Evolutionary conservation across 92 coral and sea anemone genomes (phyloP).

Genomic region (Ricordea florida): DNA sequence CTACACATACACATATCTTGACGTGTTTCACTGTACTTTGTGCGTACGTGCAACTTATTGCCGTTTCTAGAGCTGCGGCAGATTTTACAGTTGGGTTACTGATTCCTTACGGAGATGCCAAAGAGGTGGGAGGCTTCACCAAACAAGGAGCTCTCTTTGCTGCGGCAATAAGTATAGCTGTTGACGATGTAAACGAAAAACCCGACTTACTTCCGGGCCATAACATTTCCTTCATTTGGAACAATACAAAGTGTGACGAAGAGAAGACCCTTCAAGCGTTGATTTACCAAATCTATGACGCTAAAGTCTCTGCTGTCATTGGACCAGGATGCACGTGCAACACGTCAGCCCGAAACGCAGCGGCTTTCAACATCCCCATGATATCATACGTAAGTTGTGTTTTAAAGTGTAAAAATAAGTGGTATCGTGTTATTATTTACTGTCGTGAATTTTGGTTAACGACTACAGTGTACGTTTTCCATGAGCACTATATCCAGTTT

Average conservation of each 20-base stretch:
- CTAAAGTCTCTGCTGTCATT: constrained; percentile 50
- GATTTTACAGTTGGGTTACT: constrained; percentile 17
- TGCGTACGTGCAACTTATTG: too few relatives aligned
- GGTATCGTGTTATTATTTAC: too few relatives aligned
- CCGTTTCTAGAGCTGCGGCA: too few relatives aligned
- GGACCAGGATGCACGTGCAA: constrained; percentile 63
- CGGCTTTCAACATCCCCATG: constrained; percentile 57
- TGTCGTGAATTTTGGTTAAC: too few relatives aligned
- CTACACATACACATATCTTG: too few relatives aligned
- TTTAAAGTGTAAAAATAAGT: too few relatives aligned
- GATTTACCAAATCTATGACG: constrained; percentile 49
- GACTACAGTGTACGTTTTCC: too few relatives aligned
- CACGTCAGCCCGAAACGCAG: constrained; percentile 61
- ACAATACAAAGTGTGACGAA: constrained; percentile 37
- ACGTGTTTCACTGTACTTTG: too few relatives aligned
- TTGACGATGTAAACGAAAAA: constrained; percentile 64
- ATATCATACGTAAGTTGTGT: constrained; percentile 72
- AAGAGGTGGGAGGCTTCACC: background rate
- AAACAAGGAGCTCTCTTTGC: constrained; percentile 34
- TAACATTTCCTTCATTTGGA: constrained; percentile 74
- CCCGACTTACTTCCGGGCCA: constrained; percentile 50
- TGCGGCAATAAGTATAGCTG: constrained; percentile 69
- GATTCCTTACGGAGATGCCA: constrained; percentile 10
- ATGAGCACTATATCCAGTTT: too few relatives aligned
- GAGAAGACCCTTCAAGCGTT: constrained; percentile 37